Evolutionary conservation across 2,888 invertebrate genomes (phyloP).

Genomic region (Andricus curvator): DNA sequence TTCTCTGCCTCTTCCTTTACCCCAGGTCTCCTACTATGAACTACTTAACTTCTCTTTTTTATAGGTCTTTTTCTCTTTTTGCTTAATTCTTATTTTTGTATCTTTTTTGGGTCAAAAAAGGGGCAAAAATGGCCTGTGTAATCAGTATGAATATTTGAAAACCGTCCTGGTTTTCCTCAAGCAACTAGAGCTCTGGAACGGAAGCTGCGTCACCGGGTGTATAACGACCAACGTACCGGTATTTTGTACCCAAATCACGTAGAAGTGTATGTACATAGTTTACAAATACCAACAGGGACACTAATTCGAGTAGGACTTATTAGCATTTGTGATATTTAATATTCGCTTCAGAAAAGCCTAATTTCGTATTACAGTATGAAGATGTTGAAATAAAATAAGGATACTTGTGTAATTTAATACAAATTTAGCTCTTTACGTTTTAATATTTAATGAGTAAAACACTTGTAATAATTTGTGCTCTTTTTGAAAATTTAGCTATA

Average conservation of each 20-base stretch:
- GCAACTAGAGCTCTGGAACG: not conserved
- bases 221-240: not conserved
- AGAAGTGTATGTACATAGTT: not conserved
- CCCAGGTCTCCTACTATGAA: not conserved
- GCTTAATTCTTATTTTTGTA: not conserved
- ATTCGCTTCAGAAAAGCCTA: not conserved
- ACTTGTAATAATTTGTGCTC: too few species aligned
- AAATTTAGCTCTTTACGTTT: not conserved
- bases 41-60: not conserved
- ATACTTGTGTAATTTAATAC: not conserved
- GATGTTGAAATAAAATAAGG: not conserved
- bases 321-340: not conserved
- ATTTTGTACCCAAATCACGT: not conserved
- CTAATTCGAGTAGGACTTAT: not conserved
- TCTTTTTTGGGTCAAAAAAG: not conserved
- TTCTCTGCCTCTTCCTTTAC: not conserved
- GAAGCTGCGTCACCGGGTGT: not conserved
- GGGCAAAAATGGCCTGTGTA: not conserved
- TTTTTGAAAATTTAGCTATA: too few species aligned
- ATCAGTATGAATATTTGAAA: constrained; percentile 4
- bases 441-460: too few species aligned
- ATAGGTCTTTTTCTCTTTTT: not conserved
- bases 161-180: not conserved
- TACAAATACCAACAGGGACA: not conserved
- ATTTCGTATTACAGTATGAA: not conserved